Percentiles rank a stretch among this genome's conserved stretches.
Evolutionary conservation across 2,797 vertebrate species (phyloP).

Genomic region (Pithecia hirsuta): DNA sequence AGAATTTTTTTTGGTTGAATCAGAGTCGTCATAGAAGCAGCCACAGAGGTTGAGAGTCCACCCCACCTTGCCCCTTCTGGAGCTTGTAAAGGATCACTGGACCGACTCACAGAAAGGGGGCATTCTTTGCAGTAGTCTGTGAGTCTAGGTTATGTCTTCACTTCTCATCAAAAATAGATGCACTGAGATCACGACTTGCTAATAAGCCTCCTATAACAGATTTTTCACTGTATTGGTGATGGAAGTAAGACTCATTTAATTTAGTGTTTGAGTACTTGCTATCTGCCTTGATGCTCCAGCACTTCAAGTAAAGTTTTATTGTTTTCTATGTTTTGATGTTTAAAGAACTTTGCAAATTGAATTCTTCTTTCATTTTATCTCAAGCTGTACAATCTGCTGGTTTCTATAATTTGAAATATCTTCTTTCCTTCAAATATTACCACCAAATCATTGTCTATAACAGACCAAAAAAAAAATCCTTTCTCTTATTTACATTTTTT

Average conservation of each 20-base stretch:
- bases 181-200: not conserved
- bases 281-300: not conserved
- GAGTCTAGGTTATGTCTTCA: not conserved
- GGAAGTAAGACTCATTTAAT: not conserved
- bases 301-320: not conserved
- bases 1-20: not conserved
- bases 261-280: constrained; percentile 30
- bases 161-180: not conserved
- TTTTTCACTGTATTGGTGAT: not conserved
- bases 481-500: not conserved
- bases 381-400: constrained; percentile 2
- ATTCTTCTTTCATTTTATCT: constrained; percentile 1
- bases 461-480: not conserved
- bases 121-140: not conserved
- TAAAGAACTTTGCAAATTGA: not conserved
- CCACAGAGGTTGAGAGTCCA: not conserved
- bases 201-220: not conserved
- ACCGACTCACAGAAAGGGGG: not conserved
- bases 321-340: not conserved
- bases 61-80: not conserved
- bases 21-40: not conserved
- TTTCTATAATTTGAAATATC: not conserved
- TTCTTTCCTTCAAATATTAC: not conserved
- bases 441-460: not conserved
- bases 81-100: not conserved